These are phyloP conservation scores for Stratiolaelaps scimitus DNA, from an alignment of 1,140 invertebrate species.

Conservation along the genomic window DNA sequence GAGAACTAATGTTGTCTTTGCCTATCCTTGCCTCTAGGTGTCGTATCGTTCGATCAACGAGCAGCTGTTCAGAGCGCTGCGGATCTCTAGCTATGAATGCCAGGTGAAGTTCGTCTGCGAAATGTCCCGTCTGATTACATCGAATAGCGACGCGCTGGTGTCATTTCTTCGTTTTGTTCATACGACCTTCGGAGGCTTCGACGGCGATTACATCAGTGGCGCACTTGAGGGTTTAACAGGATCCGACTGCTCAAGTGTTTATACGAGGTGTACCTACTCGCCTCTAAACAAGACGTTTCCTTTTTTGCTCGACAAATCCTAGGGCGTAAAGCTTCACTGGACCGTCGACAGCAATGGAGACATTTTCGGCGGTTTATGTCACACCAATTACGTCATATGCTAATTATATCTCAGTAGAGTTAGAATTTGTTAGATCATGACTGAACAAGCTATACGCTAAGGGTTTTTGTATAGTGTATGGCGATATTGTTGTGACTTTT, in stretches of 20 bases:
- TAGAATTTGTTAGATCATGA: too few species aligned
- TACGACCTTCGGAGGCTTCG: not conserved
- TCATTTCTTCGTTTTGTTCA: not conserved
- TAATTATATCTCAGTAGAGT: too few species aligned
- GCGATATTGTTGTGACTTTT: too few species aligned
- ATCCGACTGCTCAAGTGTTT: constrained; percentile 2
- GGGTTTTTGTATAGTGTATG: too few species aligned
- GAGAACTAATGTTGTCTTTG: too few species aligned
- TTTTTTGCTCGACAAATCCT: not conserved
- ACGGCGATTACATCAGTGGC: not conserved
- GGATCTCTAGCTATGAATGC: not conserved
- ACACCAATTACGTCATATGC: too few species aligned
- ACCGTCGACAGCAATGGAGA: too few species aligned
- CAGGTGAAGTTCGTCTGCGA: constrained; percentile 21
- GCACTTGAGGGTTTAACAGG: not conserved
- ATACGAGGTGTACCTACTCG: constrained; percentile 1
- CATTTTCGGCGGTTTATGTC: too few species aligned
- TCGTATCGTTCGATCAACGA: not conserved
- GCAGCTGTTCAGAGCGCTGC: not conserved
- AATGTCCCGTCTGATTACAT: not conserved
- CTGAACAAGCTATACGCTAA: too few species aligned
- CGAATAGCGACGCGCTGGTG: not conserved
- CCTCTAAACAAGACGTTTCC: constrained; percentile 17
- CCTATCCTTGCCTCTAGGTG: too few species aligned
- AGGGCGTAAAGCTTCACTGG: not conserved